Percentiles rank a stretch among this genome's conserved stretches.
Conservation (phyloP, 2,113 vertebrate genomes). For the Grammomys surdaster region DNA sequence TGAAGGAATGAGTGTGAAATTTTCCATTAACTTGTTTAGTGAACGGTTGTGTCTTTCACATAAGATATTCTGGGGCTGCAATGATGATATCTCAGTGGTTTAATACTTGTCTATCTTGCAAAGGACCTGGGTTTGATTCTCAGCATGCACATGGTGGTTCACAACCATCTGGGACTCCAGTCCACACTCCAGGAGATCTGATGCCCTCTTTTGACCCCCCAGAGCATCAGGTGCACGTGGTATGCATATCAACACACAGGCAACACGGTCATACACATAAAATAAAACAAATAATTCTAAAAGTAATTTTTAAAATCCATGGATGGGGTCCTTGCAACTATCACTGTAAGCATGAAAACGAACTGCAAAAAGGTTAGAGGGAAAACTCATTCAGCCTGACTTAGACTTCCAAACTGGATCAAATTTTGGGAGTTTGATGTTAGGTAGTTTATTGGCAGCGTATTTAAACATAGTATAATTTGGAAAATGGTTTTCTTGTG, state of each 20-base stretch:
- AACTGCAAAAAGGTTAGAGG: neutral
- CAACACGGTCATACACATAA: neutral
- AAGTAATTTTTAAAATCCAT: neutral
- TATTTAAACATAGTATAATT: neutral
- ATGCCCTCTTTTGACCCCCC: neutral
- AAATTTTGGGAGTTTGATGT: neutral
- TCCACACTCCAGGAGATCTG: neutral
- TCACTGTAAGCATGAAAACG: neutral
- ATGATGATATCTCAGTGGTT: neutral
- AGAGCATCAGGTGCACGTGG: neutral
- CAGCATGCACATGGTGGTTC: neutral
- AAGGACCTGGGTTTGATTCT: neutral
- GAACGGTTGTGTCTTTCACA: conserved; percentile 17
- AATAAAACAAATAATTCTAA: neutral
- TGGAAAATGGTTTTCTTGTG: neutral
- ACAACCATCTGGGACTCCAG: neutral
- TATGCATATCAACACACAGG: neutral
- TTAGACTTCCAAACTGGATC: neutral
- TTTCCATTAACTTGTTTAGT: neutral
- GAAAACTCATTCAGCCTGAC: neutral
- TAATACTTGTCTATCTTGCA: neutral
- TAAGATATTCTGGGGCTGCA: neutral
- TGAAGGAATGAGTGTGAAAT: neutral
- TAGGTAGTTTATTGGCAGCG: neutral
- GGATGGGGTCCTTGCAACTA: neutral